phyloP scores from a whole-genome alignment of 2,888 invertebrate species.

The Parnassius apollo region DNA sequence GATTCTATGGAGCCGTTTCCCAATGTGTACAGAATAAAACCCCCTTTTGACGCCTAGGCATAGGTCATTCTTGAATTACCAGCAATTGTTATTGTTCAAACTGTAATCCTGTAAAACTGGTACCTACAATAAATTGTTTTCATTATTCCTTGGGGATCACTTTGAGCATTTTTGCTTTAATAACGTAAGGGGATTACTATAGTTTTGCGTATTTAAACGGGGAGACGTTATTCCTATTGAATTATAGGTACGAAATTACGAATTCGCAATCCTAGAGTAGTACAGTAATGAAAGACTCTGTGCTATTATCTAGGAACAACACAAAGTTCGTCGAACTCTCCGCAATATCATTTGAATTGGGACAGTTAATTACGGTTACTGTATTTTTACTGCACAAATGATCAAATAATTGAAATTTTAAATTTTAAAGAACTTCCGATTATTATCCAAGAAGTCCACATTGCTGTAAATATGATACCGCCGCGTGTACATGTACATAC shows the following conservation, averaged over 20 bases:
- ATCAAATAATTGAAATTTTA: too few relatives aligned
- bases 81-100: constrained; percentile 22
- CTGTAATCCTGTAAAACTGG: constrained; percentile 27
- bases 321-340: constrained; percentile 16
- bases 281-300: constrained; percentile 7
- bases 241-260: constrained; percentile 1
- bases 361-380: background rate
- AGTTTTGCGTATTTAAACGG: background rate
- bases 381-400: background rate
- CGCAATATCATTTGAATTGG: constrained; percentile 8
- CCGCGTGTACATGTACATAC: too few relatives aligned
- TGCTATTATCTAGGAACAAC: constrained; percentile 1
- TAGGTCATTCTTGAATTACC: constrained; percentile 24
- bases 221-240: constrained; percentile 1
- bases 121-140: constrained; percentile 20
- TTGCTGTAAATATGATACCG: too few relatives aligned
- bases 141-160: constrained; percentile 1
- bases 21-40: background rate
- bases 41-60: constrained; percentile 17
- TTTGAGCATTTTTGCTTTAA: constrained; percentile 13
- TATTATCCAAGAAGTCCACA: too few relatives aligned
- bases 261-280: too few relatives aligned
- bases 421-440: too few relatives aligned
- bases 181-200: constrained; percentile 10
- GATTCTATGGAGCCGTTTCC: constrained; percentile 9